Conservation (phyloP, 2,888 invertebrate species). For the Eupithecia inturbata region DNA sequence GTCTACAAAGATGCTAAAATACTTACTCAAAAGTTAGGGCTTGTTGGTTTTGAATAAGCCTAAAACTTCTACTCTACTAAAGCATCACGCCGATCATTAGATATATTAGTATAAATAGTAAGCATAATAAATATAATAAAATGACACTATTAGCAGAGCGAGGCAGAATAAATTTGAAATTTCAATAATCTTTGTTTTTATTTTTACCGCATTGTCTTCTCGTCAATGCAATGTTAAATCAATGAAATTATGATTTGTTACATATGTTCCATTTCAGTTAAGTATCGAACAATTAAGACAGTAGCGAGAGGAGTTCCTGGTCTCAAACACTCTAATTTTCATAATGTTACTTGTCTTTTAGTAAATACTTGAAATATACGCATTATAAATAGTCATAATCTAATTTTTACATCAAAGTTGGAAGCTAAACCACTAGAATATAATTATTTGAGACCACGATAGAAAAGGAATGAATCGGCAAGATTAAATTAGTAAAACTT, state of each 20-base stretch:
- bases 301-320: constrained; percentile 19
- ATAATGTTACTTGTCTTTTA: neutral
- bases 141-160: constrained; percentile 14
- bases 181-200: neutral
- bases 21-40: neutral
- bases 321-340: constrained; percentile 24
- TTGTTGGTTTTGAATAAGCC: neutral
- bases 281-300: constrained; percentile 25
- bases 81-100: constrained; percentile 28
- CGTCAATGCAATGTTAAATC: constrained; percentile 22
- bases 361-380: neutral
- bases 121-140: constrained; percentile 22
- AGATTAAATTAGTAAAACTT: constrained; percentile 30
- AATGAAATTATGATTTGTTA: constrained; percentile 25
- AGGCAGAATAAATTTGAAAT: constrained; percentile 20
- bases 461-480: constrained; percentile 22
- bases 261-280: constrained; percentile 13
- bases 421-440: neutral
- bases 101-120: constrained; percentile 25
- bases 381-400: neutral
- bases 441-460: constrained; percentile 31
- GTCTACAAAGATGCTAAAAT: constrained; percentile 4
- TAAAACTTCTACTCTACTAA: constrained; percentile 28
- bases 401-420: neutral
- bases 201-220: constrained; percentile 16